Base-by-base conservation (phyloP, 92 coral and sea anemone genomes). In the Heteractis magnifica region DNA sequence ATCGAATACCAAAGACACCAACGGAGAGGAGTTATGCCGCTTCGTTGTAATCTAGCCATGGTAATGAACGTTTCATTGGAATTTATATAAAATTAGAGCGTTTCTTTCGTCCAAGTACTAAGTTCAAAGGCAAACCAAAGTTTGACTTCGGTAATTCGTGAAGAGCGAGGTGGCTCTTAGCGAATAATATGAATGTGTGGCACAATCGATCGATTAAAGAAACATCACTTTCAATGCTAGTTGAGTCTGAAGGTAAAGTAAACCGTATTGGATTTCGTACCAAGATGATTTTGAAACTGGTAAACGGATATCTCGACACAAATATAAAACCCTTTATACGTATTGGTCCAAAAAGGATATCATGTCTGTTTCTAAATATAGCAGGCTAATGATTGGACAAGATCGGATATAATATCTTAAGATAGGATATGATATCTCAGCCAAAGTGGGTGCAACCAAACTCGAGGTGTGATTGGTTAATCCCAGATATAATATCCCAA, bases 321-420 rank as follows among this genome's bases (percentile, higher is more conserved):
- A 59, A 59, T 15, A 59, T 34, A 34, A 34, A 59, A 59, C 5
- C 18, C 65, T 12, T 59, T 14, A 55, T 55, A 55, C 3, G 4
- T 59, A 15, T 59, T 59, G 65, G 65, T 59, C 65, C 65, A 59
- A 59, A 59, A 59, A 15, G 65, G 65, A 59, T 59, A 59, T 59
- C 65, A 59, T 59, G n/a, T 59, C 65, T 59, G 65, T 59, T 59
- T 59, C 65, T 59, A 59, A 59, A 59, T 11, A 59, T 59, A 59
- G 65, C 65, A 59, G 65, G 65, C 65, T 59, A 59, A 59, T 59
- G 65, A 59, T 59, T 59, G 65, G 65, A 59, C 65, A 59, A 15
- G 65, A 59, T 9, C 6, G n/a, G 65, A 59, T 59, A 59, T 59
- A 15, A 12, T 59, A 59, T 59, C 65, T 15, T 15, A 59, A 59